Percentiles rank a stretch among this genome's conserved stretches.
Conservation (phyloP, 2,888 invertebrate species). For the Drosophila silvestris region DNA sequence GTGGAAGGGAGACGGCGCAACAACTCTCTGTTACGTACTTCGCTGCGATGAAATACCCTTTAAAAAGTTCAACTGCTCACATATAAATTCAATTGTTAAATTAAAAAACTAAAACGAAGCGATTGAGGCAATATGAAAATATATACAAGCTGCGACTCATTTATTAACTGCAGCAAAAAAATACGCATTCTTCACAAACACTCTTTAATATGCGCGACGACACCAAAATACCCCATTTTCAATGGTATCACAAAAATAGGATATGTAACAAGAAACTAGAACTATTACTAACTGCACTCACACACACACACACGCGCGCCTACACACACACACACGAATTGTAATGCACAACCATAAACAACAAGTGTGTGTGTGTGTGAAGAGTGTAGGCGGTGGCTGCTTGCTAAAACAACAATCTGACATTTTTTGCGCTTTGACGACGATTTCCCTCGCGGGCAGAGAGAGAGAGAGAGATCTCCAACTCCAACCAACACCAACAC, state of each 20-base stretch:
- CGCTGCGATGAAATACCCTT: neutral
- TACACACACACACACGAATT: constrained; percentile 18
- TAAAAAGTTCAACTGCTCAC: neutral
- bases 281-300: constrained; percentile 59
- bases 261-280: constrained; percentile 51
- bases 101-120: neutral
- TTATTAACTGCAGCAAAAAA: neutral
- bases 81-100: neutral
- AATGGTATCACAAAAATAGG: constrained; percentile 22
- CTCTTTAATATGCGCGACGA: neutral
- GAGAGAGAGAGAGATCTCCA: neutral
- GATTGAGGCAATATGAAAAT: neutral
- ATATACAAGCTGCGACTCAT: too few species aligned
- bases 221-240: neutral
- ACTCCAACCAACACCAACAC: constrained; percentile 56
- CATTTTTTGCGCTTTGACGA: constrained; percentile 76
- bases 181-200: neutral
- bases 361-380: constrained; percentile 18
- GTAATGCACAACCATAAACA: constrained; percentile 43
- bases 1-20: neutral
- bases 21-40: neutral
- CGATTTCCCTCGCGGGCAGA: constrained; percentile 76
- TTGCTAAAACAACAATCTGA: constrained; percentile 74
- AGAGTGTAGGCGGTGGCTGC: constrained; percentile 9
- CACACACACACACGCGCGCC: constrained; percentile 13